Percentiles rank a stretch among this genome's conserved stretches.
Conservation (phyloP, 2,113 vertebrate species). For the Hepsetus odoe region DNA sequence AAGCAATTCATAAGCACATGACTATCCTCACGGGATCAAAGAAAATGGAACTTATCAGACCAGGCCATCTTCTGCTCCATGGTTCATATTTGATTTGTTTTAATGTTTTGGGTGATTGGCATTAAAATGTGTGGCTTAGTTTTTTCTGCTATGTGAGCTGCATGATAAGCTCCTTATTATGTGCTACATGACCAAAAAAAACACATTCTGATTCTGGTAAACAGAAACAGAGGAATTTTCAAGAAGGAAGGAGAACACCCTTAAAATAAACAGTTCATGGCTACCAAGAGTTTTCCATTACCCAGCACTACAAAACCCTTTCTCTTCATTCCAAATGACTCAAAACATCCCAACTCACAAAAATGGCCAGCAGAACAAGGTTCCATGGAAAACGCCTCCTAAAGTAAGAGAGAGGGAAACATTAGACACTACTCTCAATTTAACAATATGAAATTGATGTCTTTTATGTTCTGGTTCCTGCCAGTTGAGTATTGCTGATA, state of each 20-base stretch:
- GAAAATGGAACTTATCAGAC: too few species aligned
- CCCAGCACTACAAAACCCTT: slow-evolving; percentile 1
- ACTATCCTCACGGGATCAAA: too few species aligned
- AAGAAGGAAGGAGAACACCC: not conserved
- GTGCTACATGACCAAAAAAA: not conserved
- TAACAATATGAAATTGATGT: not conserved
- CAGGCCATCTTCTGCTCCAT: too few species aligned
- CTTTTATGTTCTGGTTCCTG: not conserved
- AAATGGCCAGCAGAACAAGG: slow-evolving; percentile 85
- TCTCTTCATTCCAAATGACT: slow-evolving; percentile 16
- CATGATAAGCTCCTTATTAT: too few species aligned
- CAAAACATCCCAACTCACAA: slow-evolving; percentile 79
- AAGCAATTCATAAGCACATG: too few species aligned
- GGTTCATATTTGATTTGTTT: too few species aligned
- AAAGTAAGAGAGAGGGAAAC: slow-evolving; percentile 18
- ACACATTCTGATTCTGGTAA: not conserved
- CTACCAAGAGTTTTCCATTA: slow-evolving; percentile 4
- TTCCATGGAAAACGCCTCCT: slow-evolving; percentile 97
- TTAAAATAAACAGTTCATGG: not conserved
- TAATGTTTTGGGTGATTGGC: too few species aligned
- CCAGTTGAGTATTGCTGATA: not conserved
- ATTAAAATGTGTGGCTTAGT: too few species aligned
- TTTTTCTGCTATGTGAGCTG: too few species aligned
- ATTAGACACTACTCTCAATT: not conserved
- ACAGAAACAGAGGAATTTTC: not conserved